A percentile compares a stretch with the other conserved stretches of the same genome.
Evolutionary conservation across 2,888 invertebrate genomes (phyloP).

Genomic region (Synergus gifuensis): DNA sequence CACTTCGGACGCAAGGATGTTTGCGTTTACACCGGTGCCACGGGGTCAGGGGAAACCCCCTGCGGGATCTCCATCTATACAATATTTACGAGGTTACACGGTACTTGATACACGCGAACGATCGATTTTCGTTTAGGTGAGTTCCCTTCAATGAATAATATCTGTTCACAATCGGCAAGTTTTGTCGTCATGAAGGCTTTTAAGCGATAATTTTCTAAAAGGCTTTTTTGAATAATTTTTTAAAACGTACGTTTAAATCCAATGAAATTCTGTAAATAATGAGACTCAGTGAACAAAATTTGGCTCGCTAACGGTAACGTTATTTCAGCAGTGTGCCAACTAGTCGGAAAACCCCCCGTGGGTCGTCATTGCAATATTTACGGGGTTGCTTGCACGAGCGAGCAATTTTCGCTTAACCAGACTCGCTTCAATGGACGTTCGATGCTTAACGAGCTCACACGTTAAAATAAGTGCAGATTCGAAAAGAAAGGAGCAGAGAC

Average conservation of each 20-base stretch:
- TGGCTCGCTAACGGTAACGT: conserved; percentile 40
- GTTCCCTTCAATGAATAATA: conserved; percentile 57
- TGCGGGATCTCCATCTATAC: conserved; percentile 61
- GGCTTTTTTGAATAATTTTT: background rate
- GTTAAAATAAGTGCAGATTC: conserved; percentile 56
- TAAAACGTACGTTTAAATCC: background rate
- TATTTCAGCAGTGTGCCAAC: conserved; percentile 46
- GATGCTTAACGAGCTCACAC: conserved; percentile 60
- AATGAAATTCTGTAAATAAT: background rate
- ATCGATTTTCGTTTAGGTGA: conserved; percentile 59
- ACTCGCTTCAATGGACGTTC: conserved; percentile 70
- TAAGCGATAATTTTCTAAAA: background rate
- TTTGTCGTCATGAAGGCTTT: background rate
- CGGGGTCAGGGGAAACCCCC: conserved; percentile 54
- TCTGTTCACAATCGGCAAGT: background rate
- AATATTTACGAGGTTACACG: conserved; percentile 67
- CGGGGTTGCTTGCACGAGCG: conserved; percentile 72
- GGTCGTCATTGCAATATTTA: conserved; percentile 71
- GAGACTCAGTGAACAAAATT: conserved; percentile 36
- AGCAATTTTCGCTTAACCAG: conserved; percentile 71
- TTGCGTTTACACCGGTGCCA: conserved; percentile 57
- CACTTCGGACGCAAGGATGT: conserved; percentile 68
- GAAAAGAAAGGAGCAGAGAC: conserved; percentile 29
- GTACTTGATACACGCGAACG: conserved; percentile 53
- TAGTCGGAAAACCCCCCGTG: conserved; percentile 57